Evolutionary conservation across 2,888 invertebrate species (phyloP), one percentile per base, ranked within the genome.

Genomic region (Spilarctia lutea): DNA sequence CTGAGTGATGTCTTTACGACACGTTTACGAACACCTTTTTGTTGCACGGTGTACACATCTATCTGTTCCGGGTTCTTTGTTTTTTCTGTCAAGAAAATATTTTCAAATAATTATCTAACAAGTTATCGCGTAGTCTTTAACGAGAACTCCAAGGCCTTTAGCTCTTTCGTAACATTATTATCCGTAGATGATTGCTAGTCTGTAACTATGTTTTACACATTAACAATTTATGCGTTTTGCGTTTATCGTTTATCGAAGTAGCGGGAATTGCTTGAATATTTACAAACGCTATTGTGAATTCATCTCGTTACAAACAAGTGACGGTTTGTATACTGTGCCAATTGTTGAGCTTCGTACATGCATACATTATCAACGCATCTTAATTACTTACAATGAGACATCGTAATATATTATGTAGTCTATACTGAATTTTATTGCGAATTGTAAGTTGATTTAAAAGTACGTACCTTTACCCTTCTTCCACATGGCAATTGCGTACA

Each of bases 21-120:
- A 90, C 97, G 97, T 92, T 96, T 96, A 81, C 96, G 91, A 75
- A 95, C 96, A 90, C 96, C 96, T 91, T 96, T 96, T 88, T 96
- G 96, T 89, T 95, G 95, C 75, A 97, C 96, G 81, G 97, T 97
- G 96, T 96, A 97, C 88, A 97, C 96, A 86, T 97, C 97, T 94
- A 97, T 96, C 94, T 97, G 96, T 92, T 97, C 97, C 90, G 97
- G 96, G 96, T 97, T 97, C 94, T 97, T 97, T 94, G 97, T 97
- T 95, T 97, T 97, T 95, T 97, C 97, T 97, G 95, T 86, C 88
- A 91, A 88, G 81, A 90, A 89, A 86, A 80, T 68, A 79, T 67
- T 76, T 70, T 73, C 75, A 63, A 75, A 75, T 80, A 78, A 81
- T 77, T 73, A 82, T 81, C 65, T 78, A 79, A 82, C 72, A 67